Evolutionary conservation across 2,797 vertebrate genomes (phyloP), one percentile per base, ranked within the genome.

Genomic region (Sebastes hopkinsi): DNA sequence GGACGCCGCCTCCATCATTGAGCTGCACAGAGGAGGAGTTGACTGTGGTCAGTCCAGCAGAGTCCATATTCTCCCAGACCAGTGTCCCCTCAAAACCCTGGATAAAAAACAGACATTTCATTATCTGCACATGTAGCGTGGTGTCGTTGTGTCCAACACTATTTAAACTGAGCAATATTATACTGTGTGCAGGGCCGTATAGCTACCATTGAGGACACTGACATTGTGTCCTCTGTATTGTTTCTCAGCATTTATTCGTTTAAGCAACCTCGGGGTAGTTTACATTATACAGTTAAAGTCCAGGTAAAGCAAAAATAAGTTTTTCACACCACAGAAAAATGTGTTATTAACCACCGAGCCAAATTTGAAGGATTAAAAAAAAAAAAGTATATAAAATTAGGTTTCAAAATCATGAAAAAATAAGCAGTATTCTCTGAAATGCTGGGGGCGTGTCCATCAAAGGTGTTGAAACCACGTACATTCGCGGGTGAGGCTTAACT

Each of bases 51-150:
- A 99, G 88, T n/a, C 95, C 96, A 12, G 96, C 92, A 7, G 92
- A 92, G 91, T 97, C 97, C 81, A 96, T 94, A 89, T 96, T 97
- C 91, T 99, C 97, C 99, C 98, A 99, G 32, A 99, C 96, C 69
- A 99, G 95, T 0, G 96, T 97, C 23, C 98, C 99, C 93, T 99
- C 97, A 86, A 99, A 99, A 68, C 98, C 98, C 98, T 99, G 93
- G 38, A 72, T 8, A 18, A 16, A 75, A 42, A 67, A 22, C 3
- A 80, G 12, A 80, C 3, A 38, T 32, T 25, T 27, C 3, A 27
- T 4, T 55, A 8, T 16, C 8, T 67, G 29, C 54, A 64, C 23
- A 12, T 29, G 50, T 22, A 23, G 38, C n/a, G 5, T 4, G 4
- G 8, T 11, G 30, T 68, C 8, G 12, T 14, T 38, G 13, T 38